Percentiles rank a stretch among this genome's conserved stretches.
Conservation (phyloP, 2,797 vertebrate species). For the Phyllotis vaccarum region DNA sequence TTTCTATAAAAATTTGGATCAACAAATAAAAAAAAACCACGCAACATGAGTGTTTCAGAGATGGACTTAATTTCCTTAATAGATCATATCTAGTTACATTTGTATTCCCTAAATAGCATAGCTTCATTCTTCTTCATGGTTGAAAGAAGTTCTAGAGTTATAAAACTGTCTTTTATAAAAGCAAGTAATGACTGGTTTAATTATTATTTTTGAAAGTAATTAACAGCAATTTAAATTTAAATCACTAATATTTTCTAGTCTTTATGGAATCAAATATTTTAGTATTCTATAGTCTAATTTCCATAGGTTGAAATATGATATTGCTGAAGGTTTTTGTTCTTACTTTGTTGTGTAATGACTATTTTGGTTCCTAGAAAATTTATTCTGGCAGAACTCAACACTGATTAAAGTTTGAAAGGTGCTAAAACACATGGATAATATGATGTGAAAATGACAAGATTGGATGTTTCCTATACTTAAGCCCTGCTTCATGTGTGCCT, state of each 20-base stretch:
- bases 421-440: not conserved
- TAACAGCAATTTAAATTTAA: not conserved
- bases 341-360: not conserved
- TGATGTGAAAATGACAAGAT: not conserved
- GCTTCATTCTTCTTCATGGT: not conserved
- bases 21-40: not conserved
- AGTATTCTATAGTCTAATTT: not conserved
- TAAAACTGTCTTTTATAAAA: not conserved
- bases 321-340: not conserved
- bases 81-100: not conserved
- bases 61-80: not conserved
- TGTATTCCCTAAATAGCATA: not conserved
- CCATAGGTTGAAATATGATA: not conserved
- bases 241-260: not conserved
- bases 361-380: not conserved
- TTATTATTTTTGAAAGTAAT: not conserved
- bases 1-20: not conserved
- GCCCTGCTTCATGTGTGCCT: not conserved
- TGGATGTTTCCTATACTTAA: accelerated
- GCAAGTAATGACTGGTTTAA: not conserved
- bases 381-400: not conserved
- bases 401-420: not conserved
- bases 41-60: not conserved
- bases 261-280: not conserved
- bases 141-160: not conserved